Base-by-base conservation (phyloP, 2,797 vertebrate genomes). In the Gallirallus australis region DNA sequence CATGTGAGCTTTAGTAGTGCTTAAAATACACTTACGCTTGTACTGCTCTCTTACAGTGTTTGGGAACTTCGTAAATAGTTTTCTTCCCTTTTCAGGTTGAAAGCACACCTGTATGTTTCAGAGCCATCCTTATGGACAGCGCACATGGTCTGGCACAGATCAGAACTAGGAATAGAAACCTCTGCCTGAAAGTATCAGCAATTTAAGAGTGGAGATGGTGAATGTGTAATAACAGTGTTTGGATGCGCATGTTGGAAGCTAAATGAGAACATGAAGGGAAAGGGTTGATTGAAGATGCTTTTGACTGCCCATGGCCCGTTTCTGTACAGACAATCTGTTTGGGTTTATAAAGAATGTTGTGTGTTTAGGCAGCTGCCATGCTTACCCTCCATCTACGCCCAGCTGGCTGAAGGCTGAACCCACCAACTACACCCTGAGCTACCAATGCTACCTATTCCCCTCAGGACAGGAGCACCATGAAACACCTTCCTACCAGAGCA, bases 381-480 rank as follows among this genome's bases (percentile, higher is more conserved):
- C 8, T 63, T 39, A 47, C 4, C 10, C 11, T 60, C 5, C 7
- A 20, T 16, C 16, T 2, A 0, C 39, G 9, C 18, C 24, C 12
- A 31, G 1, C 7, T 63, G 69, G 27, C 20, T 77, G 47, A 86
- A 66, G 21, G 35, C 25, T 79, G 56, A 72, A 56, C 9, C 9
- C 7, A 2, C 8, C 10, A 17, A 23, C 12, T 61, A 33, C n/a
- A 12, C n/a, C 64, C 33, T 3, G 5, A 68, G 9, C 6, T 42
- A 28, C 25, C 21, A 9, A 23, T 53, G 14, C 4, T 14, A 71
- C 19, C 21, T 45, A 6, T 75, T 65, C 13, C 15, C 8, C 25
- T 39, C 30, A 20, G 11, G 5, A 39, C 0, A 1, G 9, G 7
- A 84, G 21, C 16, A 39, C 6, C 30, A 39, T 0, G 2, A 21